Conservation (phyloP, 2,113 vertebrate genomes). For the Equus quagga region DNA sequence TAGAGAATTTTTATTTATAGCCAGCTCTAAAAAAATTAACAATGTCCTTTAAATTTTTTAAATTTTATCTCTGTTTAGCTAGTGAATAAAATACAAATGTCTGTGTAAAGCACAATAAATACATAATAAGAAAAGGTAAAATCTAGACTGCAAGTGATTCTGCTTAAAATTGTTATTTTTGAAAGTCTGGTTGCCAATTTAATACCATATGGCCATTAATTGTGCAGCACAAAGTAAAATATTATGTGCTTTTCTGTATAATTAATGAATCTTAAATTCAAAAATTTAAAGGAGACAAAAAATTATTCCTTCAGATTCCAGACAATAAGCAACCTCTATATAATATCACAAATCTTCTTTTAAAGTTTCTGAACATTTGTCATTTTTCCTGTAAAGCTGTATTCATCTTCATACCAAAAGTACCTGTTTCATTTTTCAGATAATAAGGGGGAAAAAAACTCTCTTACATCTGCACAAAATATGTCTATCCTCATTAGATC, state of each 20-base stretch:
- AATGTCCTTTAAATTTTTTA: conserved; percentile 30
- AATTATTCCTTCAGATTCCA: conserved; percentile 55
- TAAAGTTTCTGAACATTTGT: conserved; percentile 64
- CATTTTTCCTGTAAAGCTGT: conserved; percentile 75
- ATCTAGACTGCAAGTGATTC: conserved; percentile 64
- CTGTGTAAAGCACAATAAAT: conserved; percentile 35
- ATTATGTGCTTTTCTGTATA: conserved; percentile 78
- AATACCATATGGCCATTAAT: conserved; percentile 79
- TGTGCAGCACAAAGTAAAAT: conserved; percentile 76
- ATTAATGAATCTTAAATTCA: conserved; percentile 78
- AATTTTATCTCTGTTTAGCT: not conserved
- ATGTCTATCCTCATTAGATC: conserved; percentile 89
- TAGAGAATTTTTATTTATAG: conserved; percentile 81
- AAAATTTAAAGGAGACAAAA: conserved; percentile 62
- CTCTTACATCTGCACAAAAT: conserved; percentile 86
- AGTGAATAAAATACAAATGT: conserved; percentile 64
- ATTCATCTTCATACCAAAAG: conserved; percentile 74
- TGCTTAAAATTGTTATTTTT: conserved; percentile 70
- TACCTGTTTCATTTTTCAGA: conserved; percentile 75
- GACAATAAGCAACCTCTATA: conserved; percentile 48
- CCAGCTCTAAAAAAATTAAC: not conserved
- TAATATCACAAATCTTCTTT: conserved; percentile 60
- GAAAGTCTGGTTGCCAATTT: conserved; percentile 76
- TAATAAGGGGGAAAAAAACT: conserved; percentile 65
- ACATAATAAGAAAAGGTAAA: conserved; percentile 61